Evolutionary conservation across 2,888 invertebrate genomes (phyloP), one percentile per base, ranked within the genome.

Genomic region (Latrodectus hesperus): DNA sequence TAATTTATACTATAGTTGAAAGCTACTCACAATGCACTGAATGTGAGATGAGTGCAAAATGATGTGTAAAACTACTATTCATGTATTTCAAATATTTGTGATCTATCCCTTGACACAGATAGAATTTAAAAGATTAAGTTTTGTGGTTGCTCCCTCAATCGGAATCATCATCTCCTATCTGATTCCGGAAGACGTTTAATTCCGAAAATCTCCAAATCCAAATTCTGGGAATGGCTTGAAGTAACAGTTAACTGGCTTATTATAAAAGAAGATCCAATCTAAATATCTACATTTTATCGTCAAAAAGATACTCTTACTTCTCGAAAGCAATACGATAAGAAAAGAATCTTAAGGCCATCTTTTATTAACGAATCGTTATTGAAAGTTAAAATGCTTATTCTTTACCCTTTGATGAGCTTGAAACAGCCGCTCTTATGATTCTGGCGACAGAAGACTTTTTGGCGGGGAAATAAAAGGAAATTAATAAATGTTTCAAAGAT

Each of bases 401-500:
- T 85, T 60, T 38, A 38, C 22, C 79, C 68, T 60, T 38, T 17
- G 68, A 68, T 75, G 60, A 65, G 75, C 74, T 75, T 68, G 82
- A 68, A 75, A 67, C 22, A 38, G 82, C 68, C 75, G 68, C 82
- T 67, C 67, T 74, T 74, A 70, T 26, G 65, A 53, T 52, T 49
- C 26, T 38, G 26, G 38, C 22, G 60, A 60, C 73, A 75, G 38
- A 38, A 38, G 38, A 38, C 38, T 38, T 38, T 38, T 38, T 38
- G 60, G 38, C 55, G 12, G n/a, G 71, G 76, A 80, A 75, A 79
- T 79, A 73, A 86, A 79, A 75, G 80, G 75, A 86, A 86, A 86
- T 86, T 86, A 86, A 86, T 86, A 86, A 86, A 86, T 86, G 85
- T 86, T 76, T 53, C 70, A n/a, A 80, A 80, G 80, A 86, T 86